Evolutionary conservation across 2,888 invertebrate species (phyloP), one percentile per base, ranked within the genome.

Genomic region (Homarus gammarus): DNA sequence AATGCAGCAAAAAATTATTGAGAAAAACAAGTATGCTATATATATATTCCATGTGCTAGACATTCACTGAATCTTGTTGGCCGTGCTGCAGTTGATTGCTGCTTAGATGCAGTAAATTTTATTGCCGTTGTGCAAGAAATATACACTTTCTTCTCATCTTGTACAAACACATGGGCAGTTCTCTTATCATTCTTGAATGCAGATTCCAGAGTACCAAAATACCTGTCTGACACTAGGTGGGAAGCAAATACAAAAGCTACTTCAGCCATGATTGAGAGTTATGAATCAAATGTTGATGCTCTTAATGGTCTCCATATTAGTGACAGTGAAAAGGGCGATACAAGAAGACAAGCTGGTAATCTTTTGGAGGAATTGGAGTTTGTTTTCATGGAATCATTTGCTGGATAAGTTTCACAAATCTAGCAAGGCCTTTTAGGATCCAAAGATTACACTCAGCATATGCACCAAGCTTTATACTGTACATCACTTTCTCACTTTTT

Each of bases 361-460:
- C 12, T 12, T 56, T 18, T 56, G 56, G 56, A 56, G 56, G 18
- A 56, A 56, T 15, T 56, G 56, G 56, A 56, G 18, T 56, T 56
- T n/a, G n/a, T n/a, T n/a, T n/a, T n/a, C n/a, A n/a, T 68, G 68
- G 68, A 68, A n/a, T 68, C 68, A 31, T 68, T 68, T 68, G 68
- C 68, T 68, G 68, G 68, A 68, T 8, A 18, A 68, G 68, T 68
- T 68, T 68, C 68, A 68, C 68, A 68, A 68, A n/a, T 10, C 68
- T 31, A 68, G 68, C 31, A 68, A 68, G 68, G 68, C 68, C 31
- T 18, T 5, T 27, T 18, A 68, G 68, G 68, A 68, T 68, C 68
- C 68, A 68, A n/a, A 68, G 68, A 68, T 18, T 44, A n/a, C n/a
- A 33, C 68, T 15, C 33, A 68, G 27, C 1, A 68, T 22, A 31